Evolutionary conservation across 2,888 invertebrate genomes (phyloP), one percentile per base, ranked within the genome.

Genomic region (Drosophila mimetica): DNA sequence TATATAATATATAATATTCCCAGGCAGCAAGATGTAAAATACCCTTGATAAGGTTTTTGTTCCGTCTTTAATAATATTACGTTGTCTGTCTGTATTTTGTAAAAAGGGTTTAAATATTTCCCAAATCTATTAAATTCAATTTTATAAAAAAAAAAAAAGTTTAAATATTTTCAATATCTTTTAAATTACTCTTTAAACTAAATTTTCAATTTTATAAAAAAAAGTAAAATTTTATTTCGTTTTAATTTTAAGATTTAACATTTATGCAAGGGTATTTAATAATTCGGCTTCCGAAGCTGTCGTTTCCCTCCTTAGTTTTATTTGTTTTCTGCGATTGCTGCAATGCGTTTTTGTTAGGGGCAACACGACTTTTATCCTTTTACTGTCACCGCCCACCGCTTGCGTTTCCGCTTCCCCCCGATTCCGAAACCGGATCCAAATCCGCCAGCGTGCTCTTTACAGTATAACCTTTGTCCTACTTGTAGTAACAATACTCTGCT

Each of bases 401-500:
- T 69, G 47, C 34, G 50, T 52, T 72, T 72, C 51, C 34, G 61
- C 60, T 52, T 46, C 20, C 25, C 47, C 39, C 34, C 41, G 18
- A 50, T 54, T 44, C 37, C 37, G 30, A 46, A 46, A 42, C 28
- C 41, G 59, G 59, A 59, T 58, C 59, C 41, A 18, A 42, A 59
- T 44, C 30, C 52, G 66, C 42, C 46, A 50, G 42, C 52, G 61
- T 65, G 61, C 64, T 61, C 53, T 61, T 71, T 90, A 75, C 86
- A 90, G 89, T 90, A 44, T 44, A 89, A 91, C 84, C 89, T 91
- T 89, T 91, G 89, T 78, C 89, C 89, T 91, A 89, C 89, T 91
- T 92, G 91, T 91, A 91, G 91, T 90, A 93, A 93, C 88, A 93
- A 93, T 89, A 93, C 93, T 66, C 91, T 93, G 77, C 93, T 92